Percentiles rank a stretch among this genome's conserved stretches.
phyloP scores from a whole-genome alignment of 30 jellyfish, hydroid and myxozoan genomes.

The Clytia hemisphaerica region DNA sequence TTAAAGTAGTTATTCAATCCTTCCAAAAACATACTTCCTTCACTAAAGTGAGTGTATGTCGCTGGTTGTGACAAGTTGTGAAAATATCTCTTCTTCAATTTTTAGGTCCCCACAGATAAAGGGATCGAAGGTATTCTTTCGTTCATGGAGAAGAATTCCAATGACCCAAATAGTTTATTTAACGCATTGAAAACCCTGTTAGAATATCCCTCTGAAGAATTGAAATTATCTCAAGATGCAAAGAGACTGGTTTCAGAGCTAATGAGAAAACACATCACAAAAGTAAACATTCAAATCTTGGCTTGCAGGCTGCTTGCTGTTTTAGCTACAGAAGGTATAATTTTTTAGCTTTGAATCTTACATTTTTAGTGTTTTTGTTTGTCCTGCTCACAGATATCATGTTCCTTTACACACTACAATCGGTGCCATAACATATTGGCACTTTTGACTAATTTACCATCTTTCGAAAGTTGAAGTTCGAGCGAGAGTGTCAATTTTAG shows the following conservation, averaged over 20 bases:
- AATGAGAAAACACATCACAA: conserved; percentile 46
- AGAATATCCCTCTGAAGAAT: conserved; percentile 48
- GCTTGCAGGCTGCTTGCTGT: conserved; percentile 66
- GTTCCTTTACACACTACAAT: no score
- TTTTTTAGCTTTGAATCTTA: not conserved
- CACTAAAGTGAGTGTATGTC: no score
- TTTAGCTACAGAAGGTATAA: conserved; percentile 55
- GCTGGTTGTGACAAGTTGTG: no score
- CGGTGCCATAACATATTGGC: no score
- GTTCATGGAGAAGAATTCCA: conserved; percentile 56
- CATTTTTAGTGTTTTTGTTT: not conserved
- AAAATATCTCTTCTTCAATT: no score
- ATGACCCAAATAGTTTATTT: conserved; percentile 41
- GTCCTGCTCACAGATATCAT: no score
- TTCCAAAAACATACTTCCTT: no score
- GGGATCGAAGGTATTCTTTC: conserved; percentile 76
- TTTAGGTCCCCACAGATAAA: conserved; percentile 65
- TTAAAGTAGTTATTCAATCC: no score
- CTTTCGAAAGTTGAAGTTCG: no score
- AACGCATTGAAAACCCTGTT: conserved; percentile 39
- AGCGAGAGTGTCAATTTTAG: no score
- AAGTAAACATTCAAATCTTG: conserved; percentile 33
- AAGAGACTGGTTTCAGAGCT: conserved; percentile 53
- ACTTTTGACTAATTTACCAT: no score
- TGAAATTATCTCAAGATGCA: conserved; percentile 40